Evolutionary conservation across 2,113 vertebrate species (phyloP), one percentile per base, ranked within the genome.

Genomic region (Pseudopipra pipra): DNA sequence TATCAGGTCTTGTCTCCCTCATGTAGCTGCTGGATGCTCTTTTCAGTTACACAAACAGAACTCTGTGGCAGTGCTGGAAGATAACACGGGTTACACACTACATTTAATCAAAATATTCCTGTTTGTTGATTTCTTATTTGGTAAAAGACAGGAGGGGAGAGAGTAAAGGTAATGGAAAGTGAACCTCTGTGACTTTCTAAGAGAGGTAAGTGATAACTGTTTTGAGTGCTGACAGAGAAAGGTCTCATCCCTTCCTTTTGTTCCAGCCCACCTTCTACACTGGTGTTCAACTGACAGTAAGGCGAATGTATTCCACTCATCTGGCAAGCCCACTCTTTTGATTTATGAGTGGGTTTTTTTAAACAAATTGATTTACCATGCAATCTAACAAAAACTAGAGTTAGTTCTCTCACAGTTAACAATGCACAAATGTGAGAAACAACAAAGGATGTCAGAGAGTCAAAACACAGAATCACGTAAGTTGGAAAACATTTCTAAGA

Each of bases 111-210:
- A 71, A 83, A 56, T 25, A 82, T 5, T 58, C 21, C 19, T 44
- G 31, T 61, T 63, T 55, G 21, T 43, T 49, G 14, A 41, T 43
- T 91, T n/a, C 46, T 49, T 55, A 23, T 72, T 85, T 28, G 31
- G 33, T 59, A 39, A 49, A 54, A 85, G n/a, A 47, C 25, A 10
- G 6, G 47, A 47, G 6, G 21, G 14, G 76, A 44, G 16, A 80
- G 3, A 43, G 30, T 14, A 35, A 14, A 67, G 79, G 39, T 31
- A 67, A 83, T 0, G 0, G 28, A 43, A n/a, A 47, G 13, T 9
- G 24, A 73, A 76, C 5, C 14, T 70, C 49, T 31, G 5, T 7
- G 12, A n/a, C 66, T 66, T 54, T 51, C 17, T 41, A 52, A 28
- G 52, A 41, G n/a, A 62, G 15, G 17, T 30, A 43, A 70, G 17